Evolutionary conservation across 1,140 invertebrate species (phyloP), one percentile per base, ranked within the genome.

Genomic region (Diplogasteroides magnus): DNA sequence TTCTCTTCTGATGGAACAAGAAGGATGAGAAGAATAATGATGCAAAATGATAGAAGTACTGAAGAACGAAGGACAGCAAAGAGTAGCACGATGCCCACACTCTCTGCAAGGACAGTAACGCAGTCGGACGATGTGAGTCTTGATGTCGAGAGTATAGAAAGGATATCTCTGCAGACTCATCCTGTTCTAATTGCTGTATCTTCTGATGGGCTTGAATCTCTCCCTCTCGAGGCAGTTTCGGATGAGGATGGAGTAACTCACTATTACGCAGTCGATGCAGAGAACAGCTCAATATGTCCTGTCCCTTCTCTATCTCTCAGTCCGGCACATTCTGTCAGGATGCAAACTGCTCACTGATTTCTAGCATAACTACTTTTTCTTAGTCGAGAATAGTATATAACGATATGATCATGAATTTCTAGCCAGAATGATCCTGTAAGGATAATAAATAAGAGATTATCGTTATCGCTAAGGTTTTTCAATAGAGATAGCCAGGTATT

Each of bases 231-330:
- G n/a, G 48, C 31, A 55, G 37, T 65, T 14, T 28, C 31, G 25
- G 64, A 37, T 37, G 64, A 65, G 37, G 48, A 65, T 37, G 64
- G 64, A 23, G 64, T 65, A 14, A 65, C 64, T 19, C 64, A 65
- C 25, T 65, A 65, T 31, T 65, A 48, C 37, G 31, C 48, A 3
- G 19, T 31, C 3, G 64, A n/a, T n/a, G 64, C 31, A 28, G 64
- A 65, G 64, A 31, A 31, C 14, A 31, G 37, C 3, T n/a, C 61
- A 11, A 19, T 31, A 2, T 63, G 61, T 65, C 31, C 37, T 25
- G 25, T 63, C 15, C 25, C 31, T 55, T 37, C 64, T 3, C 19
- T 31, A 2, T 14, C n/a, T 13, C 31, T 26, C 15, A n/a, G 23
- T 48, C 64, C 31, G 2, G 23, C 64, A 11, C 37, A 11, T 19